Conservation (phyloP, 2,797 vertebrate genomes). For the Craterocephalus amniculus region DNA sequence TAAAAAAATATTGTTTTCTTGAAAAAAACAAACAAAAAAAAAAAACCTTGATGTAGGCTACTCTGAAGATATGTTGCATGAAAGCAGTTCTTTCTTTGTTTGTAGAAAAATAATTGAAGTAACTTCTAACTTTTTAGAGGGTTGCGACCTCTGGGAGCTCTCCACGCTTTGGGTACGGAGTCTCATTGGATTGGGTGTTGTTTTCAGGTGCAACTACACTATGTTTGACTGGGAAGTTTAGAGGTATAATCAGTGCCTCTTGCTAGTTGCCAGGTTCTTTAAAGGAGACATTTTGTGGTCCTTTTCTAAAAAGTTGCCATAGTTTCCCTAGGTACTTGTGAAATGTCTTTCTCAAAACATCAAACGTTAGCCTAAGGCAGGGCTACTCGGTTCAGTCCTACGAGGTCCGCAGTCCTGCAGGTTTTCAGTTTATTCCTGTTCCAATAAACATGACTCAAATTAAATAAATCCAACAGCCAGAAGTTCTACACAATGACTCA, state of each 20-base stretch:
- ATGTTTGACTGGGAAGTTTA: neutral
- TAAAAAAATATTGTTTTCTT: neutral
- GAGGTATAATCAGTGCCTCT: neutral
- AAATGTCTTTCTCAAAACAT: neutral
- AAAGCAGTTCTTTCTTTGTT: conserved; percentile 36
- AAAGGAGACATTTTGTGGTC: neutral
- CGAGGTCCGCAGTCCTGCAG: too few species aligned
- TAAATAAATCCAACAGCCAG: too few species aligned
- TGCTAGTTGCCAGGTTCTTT: neutral
- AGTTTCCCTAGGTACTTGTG: neutral
- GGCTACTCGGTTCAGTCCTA: too few species aligned
- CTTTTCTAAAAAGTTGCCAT: neutral
- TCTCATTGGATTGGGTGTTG: neutral
- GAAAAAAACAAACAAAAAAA: neutral
- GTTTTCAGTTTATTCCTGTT: too few species aligned
- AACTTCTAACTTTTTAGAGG: conserved; percentile 25
- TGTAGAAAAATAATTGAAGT: conserved; percentile 31
- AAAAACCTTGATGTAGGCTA: conserved; percentile 29
- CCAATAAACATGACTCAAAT: too few species aligned
- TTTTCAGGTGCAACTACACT: neutral
- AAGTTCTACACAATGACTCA: too few species aligned
- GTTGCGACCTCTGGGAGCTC: neutral
- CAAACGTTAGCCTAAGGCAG: too few species aligned
- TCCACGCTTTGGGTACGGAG: neutral
- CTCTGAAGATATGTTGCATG: conserved; percentile 45